Evolutionary conservation across 2,888 invertebrate genomes (phyloP).

Genomic region (Drosophila rellima): DNA sequence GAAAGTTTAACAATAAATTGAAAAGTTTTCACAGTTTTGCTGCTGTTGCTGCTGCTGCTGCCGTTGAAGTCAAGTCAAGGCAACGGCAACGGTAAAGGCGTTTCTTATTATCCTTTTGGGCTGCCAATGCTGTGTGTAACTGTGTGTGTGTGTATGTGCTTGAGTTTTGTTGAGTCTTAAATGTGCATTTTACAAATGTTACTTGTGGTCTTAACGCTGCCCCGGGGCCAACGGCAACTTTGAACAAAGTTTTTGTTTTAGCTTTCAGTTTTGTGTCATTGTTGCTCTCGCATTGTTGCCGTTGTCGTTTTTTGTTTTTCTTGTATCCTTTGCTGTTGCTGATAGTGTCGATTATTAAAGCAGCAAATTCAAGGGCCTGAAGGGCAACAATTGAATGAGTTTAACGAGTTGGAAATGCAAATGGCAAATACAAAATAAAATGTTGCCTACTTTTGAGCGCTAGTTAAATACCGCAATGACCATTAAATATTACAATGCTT

Average conservation of each 20-base stretch:
- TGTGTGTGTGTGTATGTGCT: constrained; percentile 39
- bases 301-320: constrained; percentile 28
- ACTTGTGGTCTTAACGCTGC: constrained; percentile 77
- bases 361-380: constrained; percentile 56
- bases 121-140: constrained; percentile 44
- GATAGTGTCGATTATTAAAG: constrained; percentile 71
- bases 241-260: constrained; percentile 71
- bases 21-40: constrained; percentile 78
- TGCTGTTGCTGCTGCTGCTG: constrained; percentile 42
- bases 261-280: constrained; percentile 66
- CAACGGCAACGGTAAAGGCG: constrained; percentile 61
- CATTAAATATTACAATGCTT: neutral
- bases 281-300: constrained; percentile 8
- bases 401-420: constrained; percentile 65
- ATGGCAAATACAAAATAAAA: constrained; percentile 12
- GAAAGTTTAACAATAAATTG: constrained; percentile 83
- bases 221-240: constrained; percentile 59
- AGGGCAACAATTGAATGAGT: constrained; percentile 41
- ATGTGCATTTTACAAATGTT: constrained; percentile 82
- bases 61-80: constrained; percentile 58
- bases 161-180: constrained; percentile 70
- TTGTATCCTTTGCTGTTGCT: constrained; percentile 22
- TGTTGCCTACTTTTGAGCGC: constrained; percentile 20
- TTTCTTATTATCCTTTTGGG: constrained; percentile 80
- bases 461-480: neutral